Evolutionary conservation across 2,888 invertebrate genomes (phyloP), one percentile per base, ranked within the genome.

Genomic region (Mythimna pallens): DNA sequence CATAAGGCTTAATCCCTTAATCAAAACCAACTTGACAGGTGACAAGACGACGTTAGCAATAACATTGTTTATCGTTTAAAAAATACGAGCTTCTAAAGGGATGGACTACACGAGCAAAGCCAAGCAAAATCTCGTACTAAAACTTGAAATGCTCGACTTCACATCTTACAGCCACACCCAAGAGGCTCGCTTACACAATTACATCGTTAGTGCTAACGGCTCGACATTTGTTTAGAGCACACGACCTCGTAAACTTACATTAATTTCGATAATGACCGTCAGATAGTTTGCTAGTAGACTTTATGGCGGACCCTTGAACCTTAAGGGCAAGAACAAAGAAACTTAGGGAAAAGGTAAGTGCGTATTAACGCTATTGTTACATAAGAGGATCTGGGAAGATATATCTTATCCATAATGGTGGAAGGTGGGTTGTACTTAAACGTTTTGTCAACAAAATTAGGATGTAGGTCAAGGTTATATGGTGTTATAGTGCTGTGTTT

Each of bases 181-280:
- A 88, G 85, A 86, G 88, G 89, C 86, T 87, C 84, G 89, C 91
- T 91, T 90, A 92, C 90, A 91, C 92, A 92, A 94, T 93, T 91
- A 92, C 93, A 88, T 93, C 91, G 89, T 94, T 92, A 92, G 85
- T 86, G 85, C 87, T 90, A 94, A 93, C 91, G 87, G 85, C 77
- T 81, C 73, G 86, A 90, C 93, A 92, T 93, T 93, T 92, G 90
- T 93, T 93, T 91, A 90, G 87, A 91, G 86, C 89, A 88, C 89
- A 87, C 79, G 72, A 87, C 87, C 90, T 89, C 89, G 86, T 90
- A 89, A 91, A 92, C 87, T 90, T 90, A 86, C 88, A 89, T 90
- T 89, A 89, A 91, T 93, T 90, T 84, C 86, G 87, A 90, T 91
- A 86, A 90, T 90, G 90, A 87, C 87, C 73, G 17, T 65, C 66